phyloP scores from a whole-genome alignment of 2,113 vertebrate species.

The Scytalopus superciliaris region DNA sequence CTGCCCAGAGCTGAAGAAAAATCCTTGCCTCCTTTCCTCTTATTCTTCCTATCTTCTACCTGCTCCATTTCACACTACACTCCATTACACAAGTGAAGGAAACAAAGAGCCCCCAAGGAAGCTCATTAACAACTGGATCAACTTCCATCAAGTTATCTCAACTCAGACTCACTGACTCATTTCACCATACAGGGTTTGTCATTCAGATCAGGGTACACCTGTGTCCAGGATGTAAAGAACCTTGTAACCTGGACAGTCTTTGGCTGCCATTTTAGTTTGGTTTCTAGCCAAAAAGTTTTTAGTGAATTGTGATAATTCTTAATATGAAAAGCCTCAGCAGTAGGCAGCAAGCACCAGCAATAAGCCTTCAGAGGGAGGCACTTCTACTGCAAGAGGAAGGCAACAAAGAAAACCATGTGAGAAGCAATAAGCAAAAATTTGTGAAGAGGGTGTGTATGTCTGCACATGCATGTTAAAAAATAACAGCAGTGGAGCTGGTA shows the following conservation, averaged over 20 bases:
- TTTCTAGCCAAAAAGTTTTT: background rate
- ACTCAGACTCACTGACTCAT: background rate
- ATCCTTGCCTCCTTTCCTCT: background rate
- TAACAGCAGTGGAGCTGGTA: background rate
- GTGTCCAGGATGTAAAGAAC: background rate
- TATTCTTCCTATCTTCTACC: background rate
- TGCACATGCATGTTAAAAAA: background rate
- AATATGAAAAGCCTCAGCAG: background rate
- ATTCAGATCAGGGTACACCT: no score
- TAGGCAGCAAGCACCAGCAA: background rate
- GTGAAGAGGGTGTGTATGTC: rapidly evolving
- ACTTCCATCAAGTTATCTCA: background rate
- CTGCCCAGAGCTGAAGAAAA: background rate
- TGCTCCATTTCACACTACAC: background rate
- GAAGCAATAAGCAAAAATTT: background rate
- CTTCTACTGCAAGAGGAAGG: background rate
- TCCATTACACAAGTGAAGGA: background rate
- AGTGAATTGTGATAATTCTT: background rate
- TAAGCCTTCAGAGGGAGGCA: background rate
- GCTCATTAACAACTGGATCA: background rate
- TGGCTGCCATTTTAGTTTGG: background rate
- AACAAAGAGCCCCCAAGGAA: background rate
- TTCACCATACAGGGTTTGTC: background rate
- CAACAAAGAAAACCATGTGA: background rate
- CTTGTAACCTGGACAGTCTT: background rate